Base-by-base conservation (phyloP, 2,113 vertebrate genomes). In the Lipophrys pholis region DNA sequence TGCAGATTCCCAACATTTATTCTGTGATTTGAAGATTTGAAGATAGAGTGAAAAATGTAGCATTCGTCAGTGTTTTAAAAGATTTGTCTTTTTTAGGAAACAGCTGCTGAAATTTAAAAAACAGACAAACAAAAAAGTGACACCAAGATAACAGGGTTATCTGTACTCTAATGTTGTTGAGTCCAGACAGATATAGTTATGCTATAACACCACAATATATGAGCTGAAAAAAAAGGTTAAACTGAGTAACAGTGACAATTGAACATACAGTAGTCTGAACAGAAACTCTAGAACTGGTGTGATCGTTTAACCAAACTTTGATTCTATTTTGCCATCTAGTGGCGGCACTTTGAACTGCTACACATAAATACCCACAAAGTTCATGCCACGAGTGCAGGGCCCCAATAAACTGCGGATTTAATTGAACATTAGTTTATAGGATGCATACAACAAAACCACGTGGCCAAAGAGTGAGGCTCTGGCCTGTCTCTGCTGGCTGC, bases 281-380 rank as follows among this genome's bases (percentile, higher is more conserved):
- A 0, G 30, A 63, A 5, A 48, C 7, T 41, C 9, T 3, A 3
- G 8, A 17, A 30, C 2, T 30, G 21, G 4, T 30, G 21, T 30
- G 21, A 2, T 30, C 21, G 4, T 30, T 30, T 30, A n/a, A 3
- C 38, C 11, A 46, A 57, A 65, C n/a, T 7, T 38, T 81, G 69
- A 67, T n/a, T 36, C 62, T 75, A 74, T 87, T 75, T 73, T 71
- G 56, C 84, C 89, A 90, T 65, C 91, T 36, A 78, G 91, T 83
- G 91, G 79, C 41, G 40, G 9, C 0, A 73, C 9, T 55, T 14
- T 14, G 56, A 21, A 48, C 46, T 63, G 64, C 58, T 62, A 40
- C 1, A 16, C 0, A 7, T 16, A n/a, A 7, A 30, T n/a, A n/a
- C n/a, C n/a, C n/a, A n/a, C n/a, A n/a, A n/a, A n/a, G n/a, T n/a